phyloP scores from a whole-genome alignment of 2,797 vertebrate genomes.

The Ciconia nigra region DNA sequence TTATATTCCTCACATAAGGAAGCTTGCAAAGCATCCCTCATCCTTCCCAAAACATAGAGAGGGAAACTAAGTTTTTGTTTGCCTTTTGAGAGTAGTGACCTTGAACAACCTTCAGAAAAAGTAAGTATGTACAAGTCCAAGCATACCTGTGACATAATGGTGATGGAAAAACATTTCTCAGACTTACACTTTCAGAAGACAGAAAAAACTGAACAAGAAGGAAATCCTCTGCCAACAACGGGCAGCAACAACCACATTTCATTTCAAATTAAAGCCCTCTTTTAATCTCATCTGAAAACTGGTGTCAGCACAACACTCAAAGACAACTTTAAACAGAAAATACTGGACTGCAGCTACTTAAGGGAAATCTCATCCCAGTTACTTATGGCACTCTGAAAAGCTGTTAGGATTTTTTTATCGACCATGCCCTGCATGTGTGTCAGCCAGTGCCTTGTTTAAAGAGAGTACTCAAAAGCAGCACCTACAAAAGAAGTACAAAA shows the following conservation, averaged over 20 bases:
- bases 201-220: background rate
- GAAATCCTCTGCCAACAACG: background rate
- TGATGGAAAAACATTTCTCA: background rate
- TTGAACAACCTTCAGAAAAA: constrained; percentile 1
- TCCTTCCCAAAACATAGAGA: background rate
- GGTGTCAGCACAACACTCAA: background rate
- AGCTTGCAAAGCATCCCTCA: background rate
- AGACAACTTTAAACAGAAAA: background rate
- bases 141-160: background rate
- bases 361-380: background rate
- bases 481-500: background rate
- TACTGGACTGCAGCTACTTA: background rate
- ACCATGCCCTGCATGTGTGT: background rate
- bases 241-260: background rate
- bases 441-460: background rate
- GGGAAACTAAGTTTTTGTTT: background rate
- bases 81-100: background rate
- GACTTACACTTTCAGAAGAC: background rate
- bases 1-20: background rate
- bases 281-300: background rate
- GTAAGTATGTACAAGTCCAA: background rate
- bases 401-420: background rate
- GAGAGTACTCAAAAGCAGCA: background rate
- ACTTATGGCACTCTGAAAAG: background rate
- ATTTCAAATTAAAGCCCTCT: background rate